A percentile compares a stretch with the other conserved stretches of the same genome.
Evolutionary conservation across 2,113 vertebrate genomes (phyloP).

Genomic region (Uria aalge): DNA sequence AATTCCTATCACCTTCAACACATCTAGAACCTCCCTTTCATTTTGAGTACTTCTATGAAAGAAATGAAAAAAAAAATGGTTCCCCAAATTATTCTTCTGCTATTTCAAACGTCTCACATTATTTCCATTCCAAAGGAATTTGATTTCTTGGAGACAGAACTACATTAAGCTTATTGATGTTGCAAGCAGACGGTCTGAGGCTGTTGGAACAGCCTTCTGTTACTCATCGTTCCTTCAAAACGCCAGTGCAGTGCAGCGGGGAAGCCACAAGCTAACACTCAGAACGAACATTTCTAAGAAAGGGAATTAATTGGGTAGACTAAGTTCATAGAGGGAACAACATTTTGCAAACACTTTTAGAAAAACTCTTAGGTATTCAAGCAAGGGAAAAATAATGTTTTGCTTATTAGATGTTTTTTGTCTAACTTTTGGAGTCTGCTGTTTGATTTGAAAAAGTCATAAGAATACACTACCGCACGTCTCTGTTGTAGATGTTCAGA

Average conservation of each 20-base stretch:
- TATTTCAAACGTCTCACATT: background rate
- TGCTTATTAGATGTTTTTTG: background rate
- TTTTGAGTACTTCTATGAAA: background rate
- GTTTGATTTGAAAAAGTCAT: background rate
- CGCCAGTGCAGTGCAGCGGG: background rate
- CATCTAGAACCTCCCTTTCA: background rate
- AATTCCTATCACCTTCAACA: background rate
- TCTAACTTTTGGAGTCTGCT: background rate
- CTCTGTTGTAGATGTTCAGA: background rate
- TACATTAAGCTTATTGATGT: background rate
- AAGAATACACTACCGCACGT: accelerated
- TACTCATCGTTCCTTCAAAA: background rate
- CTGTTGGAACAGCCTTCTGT: background rate
- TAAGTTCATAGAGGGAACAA: background rate
- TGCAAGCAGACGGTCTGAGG: background rate
- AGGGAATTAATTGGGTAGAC: background rate
- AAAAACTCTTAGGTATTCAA: background rate
- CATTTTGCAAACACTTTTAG: background rate
- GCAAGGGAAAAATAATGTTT: background rate
- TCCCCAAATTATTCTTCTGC: background rate
- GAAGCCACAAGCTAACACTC: background rate
- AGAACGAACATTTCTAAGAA: background rate
- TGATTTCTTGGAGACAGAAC: background rate
- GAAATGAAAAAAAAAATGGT: background rate
- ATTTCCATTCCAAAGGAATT: background rate